Conservation (phyloP, 2,888 invertebrate species). For the Eilema sororculum region DNA sequence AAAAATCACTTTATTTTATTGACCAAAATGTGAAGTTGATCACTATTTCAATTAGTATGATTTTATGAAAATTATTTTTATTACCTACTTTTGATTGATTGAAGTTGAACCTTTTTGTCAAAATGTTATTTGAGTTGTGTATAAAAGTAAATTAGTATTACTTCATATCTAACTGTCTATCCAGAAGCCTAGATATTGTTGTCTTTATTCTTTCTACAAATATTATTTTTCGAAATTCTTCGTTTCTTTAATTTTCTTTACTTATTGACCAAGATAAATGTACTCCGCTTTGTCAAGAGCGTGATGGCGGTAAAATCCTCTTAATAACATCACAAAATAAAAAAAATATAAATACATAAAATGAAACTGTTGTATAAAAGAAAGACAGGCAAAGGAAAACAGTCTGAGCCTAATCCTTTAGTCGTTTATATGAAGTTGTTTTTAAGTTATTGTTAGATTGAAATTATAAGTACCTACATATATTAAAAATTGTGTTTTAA, state of each 20-base stretch:
- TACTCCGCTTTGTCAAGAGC: not conserved
- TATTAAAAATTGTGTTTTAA: constrained; percentile 5
- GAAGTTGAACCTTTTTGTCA: not conserved
- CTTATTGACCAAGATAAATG: not conserved
- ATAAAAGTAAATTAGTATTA: not conserved
- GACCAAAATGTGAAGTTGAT: not conserved
- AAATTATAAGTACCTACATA: constrained; percentile 20
- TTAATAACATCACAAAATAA: not conserved
- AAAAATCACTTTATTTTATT: too few species aligned
- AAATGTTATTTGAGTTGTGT: not conserved
- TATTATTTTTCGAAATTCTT: not conserved
- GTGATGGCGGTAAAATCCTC: not conserved
- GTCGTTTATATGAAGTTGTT: not conserved
- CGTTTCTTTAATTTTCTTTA: not conserved
- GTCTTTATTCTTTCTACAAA: not conserved
- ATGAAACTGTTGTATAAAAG: not conserved
- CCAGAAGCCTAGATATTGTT: not conserved
- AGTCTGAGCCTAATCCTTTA: not conserved
- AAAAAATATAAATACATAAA: too few species aligned
- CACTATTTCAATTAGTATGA: not conserved
- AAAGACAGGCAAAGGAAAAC: not conserved
- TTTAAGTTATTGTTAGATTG: constrained; percentile 22
- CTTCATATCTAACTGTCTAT: not conserved
- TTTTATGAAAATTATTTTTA: not conserved
- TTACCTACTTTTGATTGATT: not conserved